A percentile compares a stretch with the other conserved stretches of the same genome.
phyloP scores from a whole-genome alignment of 2,113 vertebrate species.

The Zapus hudsonius region DNA sequence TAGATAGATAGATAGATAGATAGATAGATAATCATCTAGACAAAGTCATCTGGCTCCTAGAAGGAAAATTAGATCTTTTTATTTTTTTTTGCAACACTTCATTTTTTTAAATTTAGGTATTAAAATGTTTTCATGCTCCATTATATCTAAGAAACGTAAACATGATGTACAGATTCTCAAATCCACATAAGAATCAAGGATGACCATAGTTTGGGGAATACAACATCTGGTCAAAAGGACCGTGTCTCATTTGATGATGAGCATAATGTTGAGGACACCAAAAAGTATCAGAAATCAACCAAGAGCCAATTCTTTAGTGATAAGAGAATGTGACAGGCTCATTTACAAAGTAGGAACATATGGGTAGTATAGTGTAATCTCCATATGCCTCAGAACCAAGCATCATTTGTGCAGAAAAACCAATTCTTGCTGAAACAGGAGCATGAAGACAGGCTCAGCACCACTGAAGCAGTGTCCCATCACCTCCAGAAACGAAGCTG shows the following conservation, averaged over 20 bases:
- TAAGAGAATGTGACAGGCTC: neutral
- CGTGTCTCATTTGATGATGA: neutral
- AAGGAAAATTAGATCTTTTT: neutral
- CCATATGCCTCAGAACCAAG: neutral
- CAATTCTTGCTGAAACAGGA: neutral
- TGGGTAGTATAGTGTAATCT: neutral
- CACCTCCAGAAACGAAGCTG: slow-evolving; percentile 17
- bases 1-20: no score
- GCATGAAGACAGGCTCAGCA: neutral
- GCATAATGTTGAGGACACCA: neutral
- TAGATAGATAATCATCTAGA: no score
- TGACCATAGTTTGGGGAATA: neutral
- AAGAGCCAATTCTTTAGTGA: neutral
- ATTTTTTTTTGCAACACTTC: no score
- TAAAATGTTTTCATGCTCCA: neutral
- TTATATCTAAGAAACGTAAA: neutral
- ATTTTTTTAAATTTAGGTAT: neutral
- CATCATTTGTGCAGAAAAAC: neutral
- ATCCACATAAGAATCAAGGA: neutral
- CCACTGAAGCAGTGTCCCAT: neutral
- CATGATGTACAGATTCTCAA: neutral
- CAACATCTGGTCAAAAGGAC: neutral
- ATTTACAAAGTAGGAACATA: neutral
- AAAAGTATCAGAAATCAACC: neutral
- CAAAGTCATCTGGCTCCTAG: neutral